Conservation (phyloP, 2,888 invertebrate genomes). For the Theretra japonica region DNA sequence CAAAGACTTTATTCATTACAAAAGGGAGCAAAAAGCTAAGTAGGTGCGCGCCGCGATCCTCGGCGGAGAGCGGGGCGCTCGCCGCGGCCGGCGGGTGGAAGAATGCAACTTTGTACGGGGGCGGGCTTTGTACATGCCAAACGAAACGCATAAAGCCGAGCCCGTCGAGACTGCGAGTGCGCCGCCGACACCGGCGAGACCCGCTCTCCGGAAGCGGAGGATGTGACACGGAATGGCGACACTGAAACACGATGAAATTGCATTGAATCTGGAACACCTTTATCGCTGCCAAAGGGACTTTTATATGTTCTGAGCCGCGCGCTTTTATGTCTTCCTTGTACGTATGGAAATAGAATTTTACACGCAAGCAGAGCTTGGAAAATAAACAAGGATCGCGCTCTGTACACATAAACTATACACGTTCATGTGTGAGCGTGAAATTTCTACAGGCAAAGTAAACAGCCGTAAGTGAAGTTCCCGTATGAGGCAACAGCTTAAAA, state of each 20-base stretch:
- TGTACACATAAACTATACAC: background rate
- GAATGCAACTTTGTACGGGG: constrained; percentile 54
- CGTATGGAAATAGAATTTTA: constrained; percentile 40
- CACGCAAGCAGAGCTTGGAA: constrained; percentile 5
- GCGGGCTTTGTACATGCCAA: constrained; percentile 53
- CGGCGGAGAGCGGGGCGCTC: constrained; percentile 34
- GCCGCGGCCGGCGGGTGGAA: constrained; percentile 46
- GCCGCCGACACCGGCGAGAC: constrained; percentile 32
- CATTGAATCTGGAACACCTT: constrained; percentile 52
- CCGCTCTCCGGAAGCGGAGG: constrained; percentile 44
- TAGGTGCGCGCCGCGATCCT: constrained; percentile 49
- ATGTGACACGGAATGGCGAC: constrained; percentile 50
- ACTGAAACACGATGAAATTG: constrained; percentile 54
- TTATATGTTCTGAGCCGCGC: constrained; percentile 36
- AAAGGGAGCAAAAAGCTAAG: constrained; percentile 53
- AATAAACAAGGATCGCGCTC: constrained; percentile 15
- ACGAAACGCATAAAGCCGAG: constrained; percentile 45
- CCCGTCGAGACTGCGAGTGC: constrained; percentile 32
- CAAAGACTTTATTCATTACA: constrained; percentile 57
- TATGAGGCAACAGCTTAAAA: constrained; percentile 33
- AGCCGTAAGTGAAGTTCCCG: constrained; percentile 31
- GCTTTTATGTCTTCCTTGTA: constrained; percentile 36
- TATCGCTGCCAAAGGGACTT: constrained; percentile 44
- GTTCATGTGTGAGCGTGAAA: constrained; percentile 2
- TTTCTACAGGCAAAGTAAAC: constrained; percentile 20